These are phyloP conservation scores for Penaeus chinensis DNA, from an alignment of 1,140 invertebrate species.

Conservation along the genomic window DNA sequence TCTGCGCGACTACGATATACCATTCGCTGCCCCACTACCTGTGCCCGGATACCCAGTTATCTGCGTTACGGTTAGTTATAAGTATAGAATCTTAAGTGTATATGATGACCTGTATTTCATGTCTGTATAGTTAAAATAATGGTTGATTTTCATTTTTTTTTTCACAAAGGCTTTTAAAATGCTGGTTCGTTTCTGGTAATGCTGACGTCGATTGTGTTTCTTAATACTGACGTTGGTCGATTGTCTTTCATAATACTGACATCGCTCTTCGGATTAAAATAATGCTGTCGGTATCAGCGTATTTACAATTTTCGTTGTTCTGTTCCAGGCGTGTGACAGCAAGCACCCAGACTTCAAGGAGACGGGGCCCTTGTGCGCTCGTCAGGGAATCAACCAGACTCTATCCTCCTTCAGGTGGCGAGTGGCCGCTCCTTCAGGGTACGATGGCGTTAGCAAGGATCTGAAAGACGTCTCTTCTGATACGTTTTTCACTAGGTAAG, in stretches of 20 bases:
- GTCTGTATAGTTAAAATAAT: no score
- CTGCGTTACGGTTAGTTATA: slow-evolving; percentile 23
- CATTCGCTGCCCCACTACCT: background rate
- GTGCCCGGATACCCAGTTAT: slow-evolving; percentile 21
- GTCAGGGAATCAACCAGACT: background rate
- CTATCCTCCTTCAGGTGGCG: slow-evolving; percentile 11
- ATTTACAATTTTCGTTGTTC: no score
- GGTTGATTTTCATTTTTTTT: no score
- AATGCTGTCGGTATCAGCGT: no score
- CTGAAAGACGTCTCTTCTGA: slow-evolving; percentile 1
- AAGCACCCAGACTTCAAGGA: background rate
- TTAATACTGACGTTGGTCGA: no score
- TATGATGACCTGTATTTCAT: no score
- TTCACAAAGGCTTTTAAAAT: no score
- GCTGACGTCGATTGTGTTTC: no score
- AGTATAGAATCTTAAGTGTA: no score
- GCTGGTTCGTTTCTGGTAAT: no score
- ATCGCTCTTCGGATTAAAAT: no score
- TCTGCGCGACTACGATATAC: slow-evolving; percentile 15
- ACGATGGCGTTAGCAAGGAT: background rate
- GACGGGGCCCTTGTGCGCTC: background rate
- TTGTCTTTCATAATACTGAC: background rate
- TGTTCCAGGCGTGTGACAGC: background rate
- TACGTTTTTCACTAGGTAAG: slow-evolving; percentile 20
- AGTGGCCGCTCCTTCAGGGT: background rate